A percentile compares a stretch with the other conserved stretches of the same genome.
Evolutionary conservation across 2,113 vertebrate species (phyloP).

Genomic region (Peromyscus maniculatus): DNA sequence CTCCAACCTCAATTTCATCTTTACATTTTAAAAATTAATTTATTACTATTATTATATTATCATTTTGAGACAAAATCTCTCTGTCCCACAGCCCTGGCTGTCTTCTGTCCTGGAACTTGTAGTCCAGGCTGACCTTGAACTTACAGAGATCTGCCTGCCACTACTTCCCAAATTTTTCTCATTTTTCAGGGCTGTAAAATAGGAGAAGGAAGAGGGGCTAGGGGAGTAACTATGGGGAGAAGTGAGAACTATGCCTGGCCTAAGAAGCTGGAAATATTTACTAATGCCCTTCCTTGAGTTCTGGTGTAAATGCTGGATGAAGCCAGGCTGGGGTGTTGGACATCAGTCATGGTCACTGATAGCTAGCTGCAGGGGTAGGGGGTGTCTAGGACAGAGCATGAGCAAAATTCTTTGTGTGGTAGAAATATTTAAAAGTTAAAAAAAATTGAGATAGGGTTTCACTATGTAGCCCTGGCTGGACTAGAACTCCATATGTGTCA

Average conservation of each 20-base stretch:
- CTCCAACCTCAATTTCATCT: background rate
- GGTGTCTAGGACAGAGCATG: too few relatives aligned
- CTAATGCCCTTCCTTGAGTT: background rate
- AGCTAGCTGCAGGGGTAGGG: background rate
- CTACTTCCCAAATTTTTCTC: background rate
- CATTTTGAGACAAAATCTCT: background rate
- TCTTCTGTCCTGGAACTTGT: background rate
- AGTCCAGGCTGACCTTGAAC: background rate
- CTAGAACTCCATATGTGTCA: background rate
- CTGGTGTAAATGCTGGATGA: background rate
- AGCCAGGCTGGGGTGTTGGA: background rate
- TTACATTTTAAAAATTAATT: background rate
- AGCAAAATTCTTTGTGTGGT: background rate
- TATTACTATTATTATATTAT: background rate
- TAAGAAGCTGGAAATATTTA: background rate
- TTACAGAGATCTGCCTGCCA: background rate
- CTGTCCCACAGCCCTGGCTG: background rate
- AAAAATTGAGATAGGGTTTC: background rate
- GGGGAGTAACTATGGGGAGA: too few relatives aligned
- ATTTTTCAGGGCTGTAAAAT: conserved; percentile 37
- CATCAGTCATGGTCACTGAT: background rate
- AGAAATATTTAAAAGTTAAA: background rate
- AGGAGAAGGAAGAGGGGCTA: background rate
- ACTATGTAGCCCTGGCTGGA: background rate
- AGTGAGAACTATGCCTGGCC: background rate